Evolutionary conservation across 2,888 invertebrate genomes (phyloP).

Genomic region (Hyposoter dolosus): DNA sequence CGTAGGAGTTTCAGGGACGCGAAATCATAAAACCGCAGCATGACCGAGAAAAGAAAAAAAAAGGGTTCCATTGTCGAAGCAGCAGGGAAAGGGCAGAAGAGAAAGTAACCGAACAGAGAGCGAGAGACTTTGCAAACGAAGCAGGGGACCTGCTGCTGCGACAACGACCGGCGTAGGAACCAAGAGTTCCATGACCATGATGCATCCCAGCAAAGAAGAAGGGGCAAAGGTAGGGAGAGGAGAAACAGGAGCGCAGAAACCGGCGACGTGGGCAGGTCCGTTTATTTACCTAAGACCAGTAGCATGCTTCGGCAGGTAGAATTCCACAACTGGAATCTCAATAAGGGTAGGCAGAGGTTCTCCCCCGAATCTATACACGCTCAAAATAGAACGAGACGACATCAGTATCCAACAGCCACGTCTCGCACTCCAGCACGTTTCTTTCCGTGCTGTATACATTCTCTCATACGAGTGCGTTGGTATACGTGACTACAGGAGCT

Average conservation of each 20-base stretch:
- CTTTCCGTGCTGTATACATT: conserved; percentile 16
- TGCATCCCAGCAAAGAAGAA: conserved; percentile 51
- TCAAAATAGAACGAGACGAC: conserved; percentile 4
- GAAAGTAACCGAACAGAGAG: conserved; percentile 38
- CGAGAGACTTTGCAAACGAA: conserved; percentile 60
- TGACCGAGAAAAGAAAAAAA: conserved; percentile 32
- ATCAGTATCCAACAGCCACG: conserved; percentile 32
- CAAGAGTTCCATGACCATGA: conserved; percentile 31
- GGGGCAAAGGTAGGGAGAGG: conserved; percentile 33
- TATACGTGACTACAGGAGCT: conserved; percentile 3
- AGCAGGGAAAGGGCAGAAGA: conserved; percentile 56
- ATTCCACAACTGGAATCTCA: conserved; percentile 84
- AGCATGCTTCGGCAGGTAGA: conserved; percentile 84
- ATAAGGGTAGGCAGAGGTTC: conserved; percentile 84
- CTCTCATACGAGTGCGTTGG: conserved; percentile 5
- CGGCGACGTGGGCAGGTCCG: conserved; percentile 80
- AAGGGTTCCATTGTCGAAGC: conserved; percentile 1
- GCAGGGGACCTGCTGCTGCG: conserved; percentile 62
- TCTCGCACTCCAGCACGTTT: conserved; percentile 51
- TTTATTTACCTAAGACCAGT: conserved; percentile 85
- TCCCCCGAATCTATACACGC: conserved; percentile 69
- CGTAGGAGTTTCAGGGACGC: conserved; percentile 34
- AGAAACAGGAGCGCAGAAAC: conserved; percentile 69
- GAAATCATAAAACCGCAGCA: conserved; percentile 37
- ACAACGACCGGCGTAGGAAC: conserved; percentile 61